A percentile compares a stretch with the other conserved stretches of the same genome.
phyloP scores from a whole-genome alignment of 2,113 vertebrate species.

The Phrynocephalus versicolor region DNA sequence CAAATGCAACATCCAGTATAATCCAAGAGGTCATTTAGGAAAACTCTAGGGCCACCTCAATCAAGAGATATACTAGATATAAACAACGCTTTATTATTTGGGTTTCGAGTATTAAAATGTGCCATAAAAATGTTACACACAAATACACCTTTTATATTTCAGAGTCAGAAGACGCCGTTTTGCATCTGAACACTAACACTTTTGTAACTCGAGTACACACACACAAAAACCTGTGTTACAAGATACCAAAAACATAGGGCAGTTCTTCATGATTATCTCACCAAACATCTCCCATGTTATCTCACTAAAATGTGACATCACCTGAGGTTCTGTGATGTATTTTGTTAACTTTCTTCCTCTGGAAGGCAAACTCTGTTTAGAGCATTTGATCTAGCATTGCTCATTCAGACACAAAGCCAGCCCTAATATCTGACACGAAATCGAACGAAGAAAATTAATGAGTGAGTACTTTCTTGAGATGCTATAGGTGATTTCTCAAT shows the following conservation, averaged over 20 bases:
- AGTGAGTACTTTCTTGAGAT: neutral
- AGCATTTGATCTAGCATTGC: neutral
- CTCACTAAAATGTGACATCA: neutral
- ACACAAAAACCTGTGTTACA: slow-evolving; percentile 29
- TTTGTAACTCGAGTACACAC: slow-evolving; percentile 26
- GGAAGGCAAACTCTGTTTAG: neutral
- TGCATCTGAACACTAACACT: slow-evolving; percentile 19
- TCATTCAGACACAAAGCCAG: neutral
- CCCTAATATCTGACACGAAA: neutral
- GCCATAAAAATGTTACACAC: slow-evolving; percentile 1
- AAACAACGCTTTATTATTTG: slow-evolving; percentile 17
- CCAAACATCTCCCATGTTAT: too few relatives aligned
- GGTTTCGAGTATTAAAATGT: neutral
- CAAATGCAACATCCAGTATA: slow-evolving; percentile 5
- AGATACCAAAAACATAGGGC: neutral
- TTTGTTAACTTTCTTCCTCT: neutral
- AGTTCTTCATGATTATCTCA: neutral
- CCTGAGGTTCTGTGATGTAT: neutral
- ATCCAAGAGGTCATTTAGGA: neutral
- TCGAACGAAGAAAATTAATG: neutral
- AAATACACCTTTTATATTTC: slow-evolving; percentile 32
- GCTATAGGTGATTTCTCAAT: slow-evolving; percentile 36
- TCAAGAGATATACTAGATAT: neutral
- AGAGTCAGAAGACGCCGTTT: slow-evolving; percentile 12
- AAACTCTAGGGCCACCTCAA: neutral